phyloP scores from a whole-genome alignment of 2,797 vertebrate genomes.

The Lycodopsis pacificus region DNA sequence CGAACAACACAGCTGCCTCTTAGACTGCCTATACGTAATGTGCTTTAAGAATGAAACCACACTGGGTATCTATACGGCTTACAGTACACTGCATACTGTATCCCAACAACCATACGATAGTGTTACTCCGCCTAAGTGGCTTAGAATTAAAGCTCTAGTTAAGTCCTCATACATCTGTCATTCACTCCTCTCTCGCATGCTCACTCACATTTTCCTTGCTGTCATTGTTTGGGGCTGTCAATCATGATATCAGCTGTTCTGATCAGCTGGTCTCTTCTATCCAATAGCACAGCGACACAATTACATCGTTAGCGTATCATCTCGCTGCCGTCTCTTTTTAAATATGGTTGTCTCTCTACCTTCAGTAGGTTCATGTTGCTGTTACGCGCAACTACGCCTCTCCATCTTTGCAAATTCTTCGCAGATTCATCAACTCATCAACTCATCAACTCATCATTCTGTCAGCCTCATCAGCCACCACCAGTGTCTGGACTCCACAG shows the following conservation, averaged over 20 bases:
- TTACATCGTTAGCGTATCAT: no score
- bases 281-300: no score
- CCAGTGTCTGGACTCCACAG: no score
- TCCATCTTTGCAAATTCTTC: neutral
- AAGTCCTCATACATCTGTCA: neutral
- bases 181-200: neutral
- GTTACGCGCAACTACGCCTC: no score
- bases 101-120: neutral
- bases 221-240: neutral
- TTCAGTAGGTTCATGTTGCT: no score
- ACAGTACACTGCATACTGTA: neutral
- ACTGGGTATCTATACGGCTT: conserved; percentile 10
- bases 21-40: conserved; percentile 45
- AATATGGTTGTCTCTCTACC: no score
- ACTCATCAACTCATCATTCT: neutral
- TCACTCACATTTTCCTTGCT: neutral
- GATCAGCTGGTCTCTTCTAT: no score
- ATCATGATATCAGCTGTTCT: neutral
- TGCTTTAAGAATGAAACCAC: conserved; percentile 39
- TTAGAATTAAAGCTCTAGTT: neutral
- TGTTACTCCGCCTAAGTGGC: neutral
- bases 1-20: conserved; percentile 58
- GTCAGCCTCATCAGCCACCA: neutral
- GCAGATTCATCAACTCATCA: neutral
- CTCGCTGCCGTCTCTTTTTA: no score